Base-by-base conservation (phyloP, 2,113 vertebrate species). In the Motacilla alba region DNA sequence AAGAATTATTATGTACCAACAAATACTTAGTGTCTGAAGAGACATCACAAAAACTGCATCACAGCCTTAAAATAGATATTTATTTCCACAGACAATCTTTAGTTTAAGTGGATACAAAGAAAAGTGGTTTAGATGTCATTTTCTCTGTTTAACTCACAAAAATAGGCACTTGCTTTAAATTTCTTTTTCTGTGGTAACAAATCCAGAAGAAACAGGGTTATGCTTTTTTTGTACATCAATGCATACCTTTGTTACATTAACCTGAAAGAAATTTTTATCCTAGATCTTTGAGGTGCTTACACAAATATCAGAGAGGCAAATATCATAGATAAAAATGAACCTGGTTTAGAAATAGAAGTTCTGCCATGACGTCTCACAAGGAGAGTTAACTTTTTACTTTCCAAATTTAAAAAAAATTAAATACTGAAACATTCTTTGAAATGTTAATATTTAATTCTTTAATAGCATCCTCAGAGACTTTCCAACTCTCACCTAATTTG, bases 11-110 rank as follows among this genome's bases (percentile, higher is more conserved):
- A 96, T 90, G 79, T 93, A 92, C 60, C 73, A 95, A 94, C 90
- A 97, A 96, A 92, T 88, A 88, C 26, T 44, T 47, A 52, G 52
- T 49, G 79, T 94, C 96, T 95, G 88, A 96, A 96, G 52, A 95
- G 31, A 44, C 76, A 81, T 90, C 92, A 92, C 73, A 95, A 95
- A 93, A 94, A 49, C 52, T 81, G 60, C 73, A 95, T 41, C 72
- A 67, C n/a, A 86, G 60, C 17, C 93, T 94, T 90, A 52, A 94
- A 90, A 93, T 2, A 91, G 72, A 23, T 90, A 68, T 26, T 83
- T 70, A 86, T 86, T 68, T 68, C 56, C 68, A 70, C 64, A 63
- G 68, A 88, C 46, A 87, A 94, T 52, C 68, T 64, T 78, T 74
- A 83, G 35, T 59, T 90, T 91, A 94, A 91, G 62, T 49, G 60